phyloP scores from a whole-genome alignment of 2,113 vertebrate species.

The Callipepla californica region DNA sequence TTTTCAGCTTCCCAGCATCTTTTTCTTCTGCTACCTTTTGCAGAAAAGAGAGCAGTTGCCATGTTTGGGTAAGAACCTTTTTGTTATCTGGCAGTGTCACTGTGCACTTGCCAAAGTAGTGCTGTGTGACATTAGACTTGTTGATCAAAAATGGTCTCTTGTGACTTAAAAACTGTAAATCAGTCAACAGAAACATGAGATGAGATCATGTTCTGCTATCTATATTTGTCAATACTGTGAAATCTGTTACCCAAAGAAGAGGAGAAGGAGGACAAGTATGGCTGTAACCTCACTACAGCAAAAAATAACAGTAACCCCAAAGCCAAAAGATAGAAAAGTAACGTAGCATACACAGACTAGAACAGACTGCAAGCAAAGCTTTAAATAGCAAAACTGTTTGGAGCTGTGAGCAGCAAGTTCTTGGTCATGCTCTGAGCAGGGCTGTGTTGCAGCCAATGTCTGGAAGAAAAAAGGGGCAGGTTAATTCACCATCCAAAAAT shows the following conservation, averaged over 20 bases:
- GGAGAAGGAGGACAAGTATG: neutral
- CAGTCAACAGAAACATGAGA: neutral
- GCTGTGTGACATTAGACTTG: neutral
- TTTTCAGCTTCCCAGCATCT: neutral
- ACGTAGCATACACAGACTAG: accelerated
- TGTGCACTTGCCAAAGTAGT: neutral
- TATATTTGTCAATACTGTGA: neutral
- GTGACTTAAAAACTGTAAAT: neutral
- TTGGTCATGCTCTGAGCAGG: neutral
- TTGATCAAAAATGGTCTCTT: neutral
- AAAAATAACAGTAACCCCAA: neutral
- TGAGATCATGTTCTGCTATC: neutral
- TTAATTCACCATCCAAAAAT: neutral
- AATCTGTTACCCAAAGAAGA: neutral
- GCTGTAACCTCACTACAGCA: neutral
- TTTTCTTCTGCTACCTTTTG: neutral
- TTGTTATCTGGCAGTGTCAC: neutral
- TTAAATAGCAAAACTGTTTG: neutral
- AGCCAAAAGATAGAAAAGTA: neutral
- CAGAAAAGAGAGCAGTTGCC: neutral
- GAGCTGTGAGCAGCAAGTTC: neutral
- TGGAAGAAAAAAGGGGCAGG: neutral
- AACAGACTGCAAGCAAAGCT: neutral
- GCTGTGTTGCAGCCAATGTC: neutral
- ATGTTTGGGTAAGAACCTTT: neutral